Evolutionary conservation across 2,113 vertebrate genomes (phyloP), one percentile per base, ranked within the genome.

Genomic region (Blennius ocellaris): DNA sequence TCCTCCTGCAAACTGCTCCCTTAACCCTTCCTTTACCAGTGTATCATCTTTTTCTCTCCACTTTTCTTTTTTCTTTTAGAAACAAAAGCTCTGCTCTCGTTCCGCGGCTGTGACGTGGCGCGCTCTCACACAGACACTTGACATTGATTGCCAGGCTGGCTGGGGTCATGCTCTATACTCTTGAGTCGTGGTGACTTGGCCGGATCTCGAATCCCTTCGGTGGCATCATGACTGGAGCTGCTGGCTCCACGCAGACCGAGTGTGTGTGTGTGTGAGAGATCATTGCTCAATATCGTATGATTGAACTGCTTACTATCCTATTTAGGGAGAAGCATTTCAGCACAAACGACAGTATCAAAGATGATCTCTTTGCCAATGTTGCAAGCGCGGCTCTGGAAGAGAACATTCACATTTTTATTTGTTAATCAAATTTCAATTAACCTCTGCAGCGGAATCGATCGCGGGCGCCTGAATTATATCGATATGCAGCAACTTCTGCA

Each of bases 111-210:
- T 45, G 41, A 82, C 72, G 53, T 45, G 41, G 80, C 72, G 57
- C 6, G 5, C 67, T 45, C 66, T 16, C 55, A 58, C 73, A 44
- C 73, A 54, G 38, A 60, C 58, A 49, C 57, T 76, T 87, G 84
- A 85, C 89, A 88, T 64, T 67, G 81, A 87, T 86, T 87, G 71
- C 86, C 81, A 75, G 73, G 80, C 66, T 48, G 67, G 51, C 64
- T 55, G 69, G 69, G 82, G 51, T 68, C 57, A 55, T 76, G 80
- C 76, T 76, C 72, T 60, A 67, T 82, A 58, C 73, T n/a, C 76
- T 37, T 8, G n/a, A 1, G 16, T 55, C n/a, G 36, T 21, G 49
- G 73, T 55, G 58, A 79, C 69, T 41, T 60, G 41, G 73, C 74
- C 54, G 66, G 0, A 37, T 11, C 38, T 69, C 67, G 51, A 47